These are phyloP conservation scores for Mythimna loreyi DNA, from an alignment of 2,888 invertebrate species.

Conservation along the genomic window DNA sequence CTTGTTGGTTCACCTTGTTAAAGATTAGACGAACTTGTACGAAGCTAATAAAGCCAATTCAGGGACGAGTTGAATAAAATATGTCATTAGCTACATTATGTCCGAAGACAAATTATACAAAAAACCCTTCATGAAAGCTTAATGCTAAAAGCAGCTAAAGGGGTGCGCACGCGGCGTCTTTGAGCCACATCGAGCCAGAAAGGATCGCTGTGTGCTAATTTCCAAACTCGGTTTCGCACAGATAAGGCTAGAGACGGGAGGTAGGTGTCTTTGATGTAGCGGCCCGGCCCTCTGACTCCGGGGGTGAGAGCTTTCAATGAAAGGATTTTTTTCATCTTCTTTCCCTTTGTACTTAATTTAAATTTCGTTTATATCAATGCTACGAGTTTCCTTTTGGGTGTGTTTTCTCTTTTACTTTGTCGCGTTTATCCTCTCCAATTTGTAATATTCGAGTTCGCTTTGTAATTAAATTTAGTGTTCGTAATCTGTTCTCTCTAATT, in stretches of 20 bases:
- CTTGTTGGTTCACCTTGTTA: constrained; percentile 66
- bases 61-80: constrained; percentile 81
- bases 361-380: constrained; percentile 91
- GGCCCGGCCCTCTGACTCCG: constrained; percentile 89
- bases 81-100: constrained; percentile 85
- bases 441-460: constrained; percentile 89
- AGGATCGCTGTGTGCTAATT: constrained; percentile 87
- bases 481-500: constrained; percentile 87
- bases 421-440: constrained; percentile 90
- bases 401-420: constrained; percentile 91
- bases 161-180: constrained; percentile 87
- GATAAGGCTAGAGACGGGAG: constrained; percentile 88
- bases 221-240: constrained; percentile 89
- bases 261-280: constrained; percentile 90
- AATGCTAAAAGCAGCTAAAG: constrained; percentile 84
- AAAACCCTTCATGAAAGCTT: constrained; percentile 83
- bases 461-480: constrained; percentile 90
- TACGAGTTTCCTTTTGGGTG: constrained; percentile 89
- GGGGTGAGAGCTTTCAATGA: constrained; percentile 90
- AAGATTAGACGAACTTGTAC: constrained; percentile 62
- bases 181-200: constrained; percentile 70
- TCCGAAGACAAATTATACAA: constrained; percentile 80
- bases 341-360: constrained; percentile 91
- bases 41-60: constrained; percentile 68
- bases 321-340: constrained; percentile 91